Evolutionary conservation across 1,140 invertebrate genomes (phyloP), one percentile per base, ranked within the genome.

Genomic region (Oryzaephilus surinamensis): DNA sequence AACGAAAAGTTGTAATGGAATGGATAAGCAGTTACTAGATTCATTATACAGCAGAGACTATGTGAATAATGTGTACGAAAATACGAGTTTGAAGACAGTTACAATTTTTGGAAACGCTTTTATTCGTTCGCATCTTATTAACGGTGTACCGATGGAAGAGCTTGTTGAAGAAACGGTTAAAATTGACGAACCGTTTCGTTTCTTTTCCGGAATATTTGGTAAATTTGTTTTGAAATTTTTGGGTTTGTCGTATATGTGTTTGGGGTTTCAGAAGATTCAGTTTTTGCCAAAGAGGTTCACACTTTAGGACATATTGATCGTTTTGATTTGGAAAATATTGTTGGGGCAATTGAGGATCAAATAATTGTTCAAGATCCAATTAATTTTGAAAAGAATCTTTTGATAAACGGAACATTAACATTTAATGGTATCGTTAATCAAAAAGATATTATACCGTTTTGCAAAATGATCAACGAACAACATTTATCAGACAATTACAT

Each of bases 131-230:
- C 33, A 47, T 38, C 12, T 36, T 6, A 54, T 70, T 6, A 69
- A 65, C 45, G 48, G 60, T 19, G 43, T 57, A 13, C 48, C 57
- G 12, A 30, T 69, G 12, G 43, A 51, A 0, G 46, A 61, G 26
- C 40, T 68, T 5, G 32, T 56, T 14, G 41, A 42, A 7, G 52
- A 58, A 2, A 62, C 59, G 30, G 62, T 67, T 15, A 61, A 63
- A 44, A 44, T 57, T 1, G 61, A 67, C 48, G 54, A 55, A 32
- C 43, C 51, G 23, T 52, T 58, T 35, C 35, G 48, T 18, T 53
- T 69, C 41, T 35, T 54, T 34, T 18, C 39, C 6, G 58, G 55
- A 8, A 48, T 42, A 34, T 66, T 69, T 54, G 55, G 63, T 68
- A 58, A 46, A 33, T 51, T 30, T 19, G 15, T 41, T n/a, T n/a